Conservation (phyloP, 2,888 invertebrate genomes). For the Physocephala rufipes region DNA sequence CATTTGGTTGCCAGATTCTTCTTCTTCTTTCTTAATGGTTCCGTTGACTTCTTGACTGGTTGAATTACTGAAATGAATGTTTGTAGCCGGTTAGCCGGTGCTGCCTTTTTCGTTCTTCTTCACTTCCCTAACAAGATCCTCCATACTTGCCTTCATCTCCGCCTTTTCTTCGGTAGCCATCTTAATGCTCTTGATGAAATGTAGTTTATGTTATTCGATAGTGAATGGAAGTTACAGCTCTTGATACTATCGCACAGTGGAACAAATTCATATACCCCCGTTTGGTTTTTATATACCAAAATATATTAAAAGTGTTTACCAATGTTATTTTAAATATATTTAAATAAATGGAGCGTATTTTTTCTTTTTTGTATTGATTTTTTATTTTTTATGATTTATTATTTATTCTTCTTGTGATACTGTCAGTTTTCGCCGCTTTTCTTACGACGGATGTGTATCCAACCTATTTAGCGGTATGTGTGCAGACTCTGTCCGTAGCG, state of each 20-base stretch:
- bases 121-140: neutral
- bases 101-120: neutral
- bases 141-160: neutral
- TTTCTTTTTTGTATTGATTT: too few relatives aligned
- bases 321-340: too few relatives aligned
- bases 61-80: slow-evolving; percentile 3
- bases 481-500: neutral
- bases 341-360: too few relatives aligned
- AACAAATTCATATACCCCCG: too few relatives aligned
- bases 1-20: neutral
- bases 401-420: too few relatives aligned
- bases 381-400: too few relatives aligned
- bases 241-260: too few relatives aligned
- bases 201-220: neutral
- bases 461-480: neutral
- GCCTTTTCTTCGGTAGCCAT: neutral
- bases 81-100: neutral
- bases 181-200: too few relatives aligned
- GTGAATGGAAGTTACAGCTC: neutral
- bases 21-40: slow-evolving; percentile 27
- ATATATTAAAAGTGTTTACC: too few relatives aligned
- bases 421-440: neutral
- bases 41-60: slow-evolving; percentile 31
- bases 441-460: slow-evolving; percentile 1
- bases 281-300: too few relatives aligned